A percentile compares a stretch with the other conserved stretches of the same genome.
phyloP scores from a whole-genome alignment of 2,113 vertebrate genomes.

The Phylloscopus trochiloides region DNA sequence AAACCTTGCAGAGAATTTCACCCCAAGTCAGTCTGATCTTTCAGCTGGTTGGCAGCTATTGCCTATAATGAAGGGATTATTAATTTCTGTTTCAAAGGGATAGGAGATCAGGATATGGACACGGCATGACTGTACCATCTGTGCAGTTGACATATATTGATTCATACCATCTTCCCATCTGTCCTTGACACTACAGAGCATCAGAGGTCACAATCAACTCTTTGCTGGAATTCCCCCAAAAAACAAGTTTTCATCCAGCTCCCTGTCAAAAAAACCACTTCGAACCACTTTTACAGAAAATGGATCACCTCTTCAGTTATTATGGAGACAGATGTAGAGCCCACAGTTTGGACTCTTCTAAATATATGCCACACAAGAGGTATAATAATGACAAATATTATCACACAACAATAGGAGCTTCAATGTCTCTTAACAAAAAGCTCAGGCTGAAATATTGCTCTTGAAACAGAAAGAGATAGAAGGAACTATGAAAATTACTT shows the following conservation, averaged over 20 bases:
- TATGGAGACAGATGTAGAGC: background rate
- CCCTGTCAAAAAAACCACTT: slow-evolving; percentile 19
- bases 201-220: slow-evolving; percentile 73
- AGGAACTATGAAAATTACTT: slow-evolving; percentile 7
- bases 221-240: slow-evolving; percentile 70
- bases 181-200: slow-evolving; percentile 76
- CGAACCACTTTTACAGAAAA: slow-evolving; percentile 45
- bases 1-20: slow-evolving; percentile 28
- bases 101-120: slow-evolving; percentile 75
- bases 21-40: slow-evolving; percentile 49
- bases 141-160: slow-evolving; percentile 79
- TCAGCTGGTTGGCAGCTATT: slow-evolving; percentile 74
- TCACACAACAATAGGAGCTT: background rate
- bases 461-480: background rate
- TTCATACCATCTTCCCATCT: slow-evolving; percentile 81
- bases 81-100: slow-evolving; percentile 78
- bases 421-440: background rate
- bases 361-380: background rate
- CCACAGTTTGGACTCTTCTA: background rate
- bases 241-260: slow-evolving; percentile 57
- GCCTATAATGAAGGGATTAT: slow-evolving; percentile 77
- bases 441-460: background rate
- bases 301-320: background rate
- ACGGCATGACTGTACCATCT: slow-evolving; percentile 79
- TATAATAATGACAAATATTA: background rate